Evolutionary conservation across 2,888 invertebrate species (phyloP).

Genomic region (Xanthorhoe designata): DNA sequence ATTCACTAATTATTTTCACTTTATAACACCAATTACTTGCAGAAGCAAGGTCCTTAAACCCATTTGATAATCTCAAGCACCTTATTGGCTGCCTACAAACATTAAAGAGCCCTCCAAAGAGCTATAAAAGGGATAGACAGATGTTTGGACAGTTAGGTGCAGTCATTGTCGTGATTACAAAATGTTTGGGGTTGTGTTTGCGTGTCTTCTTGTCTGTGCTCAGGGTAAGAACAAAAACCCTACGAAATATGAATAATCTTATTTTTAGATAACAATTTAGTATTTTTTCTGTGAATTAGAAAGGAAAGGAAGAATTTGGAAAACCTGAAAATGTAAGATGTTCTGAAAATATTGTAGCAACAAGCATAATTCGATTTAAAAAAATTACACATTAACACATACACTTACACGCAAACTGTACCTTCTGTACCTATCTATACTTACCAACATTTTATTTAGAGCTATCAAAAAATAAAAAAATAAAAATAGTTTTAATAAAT

Average conservation of each 20-base stretch:
- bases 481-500: too few relatives aligned
- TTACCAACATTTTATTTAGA: too few relatives aligned
- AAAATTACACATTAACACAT: too few relatives aligned
- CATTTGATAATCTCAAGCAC: slow-evolving; percentile 34
- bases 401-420: too few relatives aligned
- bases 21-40: neutral
- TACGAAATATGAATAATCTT: neutral
- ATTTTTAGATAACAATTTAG: too few relatives aligned
- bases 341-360: too few relatives aligned
- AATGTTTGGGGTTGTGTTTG: slow-evolving; percentile 37
- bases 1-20: neutral
- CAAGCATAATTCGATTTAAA: too few relatives aligned
- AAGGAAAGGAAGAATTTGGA: too few relatives aligned
- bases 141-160: slow-evolving; percentile 6
- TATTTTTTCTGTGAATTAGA: too few relatives aligned
- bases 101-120: slow-evolving; percentile 23
- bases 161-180: slow-evolving; percentile 6
- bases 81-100: slow-evolving; percentile 30
- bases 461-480: too few relatives aligned
- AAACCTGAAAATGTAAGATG: too few relatives aligned
- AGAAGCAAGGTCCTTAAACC: slow-evolving; percentile 21
- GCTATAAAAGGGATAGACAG: slow-evolving; percentile 39
- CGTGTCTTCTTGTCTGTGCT: slow-evolving; percentile 30
- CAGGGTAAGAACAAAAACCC: slow-evolving; percentile 30
- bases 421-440: too few relatives aligned